Evolutionary conservation across 2,888 invertebrate species (phyloP).

Genomic region (Mythimna vitellina): DNA sequence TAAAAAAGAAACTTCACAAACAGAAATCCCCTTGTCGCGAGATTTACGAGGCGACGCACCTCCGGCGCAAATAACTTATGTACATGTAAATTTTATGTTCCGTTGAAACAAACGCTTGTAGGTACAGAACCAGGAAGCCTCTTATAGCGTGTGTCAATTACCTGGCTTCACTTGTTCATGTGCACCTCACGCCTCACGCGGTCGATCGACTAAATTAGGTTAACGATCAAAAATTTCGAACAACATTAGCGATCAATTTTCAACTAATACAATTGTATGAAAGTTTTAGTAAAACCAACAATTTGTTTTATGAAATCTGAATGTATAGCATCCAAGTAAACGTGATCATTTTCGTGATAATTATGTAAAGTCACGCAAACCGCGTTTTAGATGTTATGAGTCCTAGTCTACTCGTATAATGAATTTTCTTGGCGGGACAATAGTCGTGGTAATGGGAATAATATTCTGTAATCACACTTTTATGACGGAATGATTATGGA

Average conservation of each 20-base stretch:
- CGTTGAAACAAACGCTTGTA: slow-evolving; percentile 76
- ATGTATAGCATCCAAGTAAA: slow-evolving; percentile 81
- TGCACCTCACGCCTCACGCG: slow-evolving; percentile 19
- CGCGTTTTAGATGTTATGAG: slow-evolving; percentile 74
- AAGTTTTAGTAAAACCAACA: slow-evolving; percentile 87
- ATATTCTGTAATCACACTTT: slow-evolving; percentile 53
- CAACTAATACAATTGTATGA: slow-evolving; percentile 85
- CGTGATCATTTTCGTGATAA: slow-evolving; percentile 83
- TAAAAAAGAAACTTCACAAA: slow-evolving; percentile 90
- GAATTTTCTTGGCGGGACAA: slow-evolving; percentile 67
- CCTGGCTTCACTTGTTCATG: slow-evolving; percentile 42
- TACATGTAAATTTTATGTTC: slow-evolving; percentile 88
- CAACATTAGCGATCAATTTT: slow-evolving; percentile 88
- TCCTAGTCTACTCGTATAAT: slow-evolving; percentile 58
- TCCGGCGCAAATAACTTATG: slow-evolving; percentile 85
- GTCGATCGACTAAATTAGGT: slow-evolving; percentile 71
- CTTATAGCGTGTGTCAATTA: slow-evolving; percentile 58
- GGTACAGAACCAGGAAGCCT: slow-evolving; percentile 51
- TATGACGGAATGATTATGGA: slow-evolving; percentile 30
- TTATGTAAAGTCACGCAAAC: slow-evolving; percentile 87
- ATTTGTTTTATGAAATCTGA: slow-evolving; percentile 88
- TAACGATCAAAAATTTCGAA: slow-evolving; percentile 83
- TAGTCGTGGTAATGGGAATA: slow-evolving; percentile 54
- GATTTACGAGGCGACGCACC: slow-evolving; percentile 89
- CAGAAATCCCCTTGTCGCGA: slow-evolving; percentile 89